Percentiles rank a stretch among this genome's conserved stretches.
Evolutionary conservation across 1,140 invertebrate genomes (phyloP).

Genomic region (Oscheius sp.): DNA sequence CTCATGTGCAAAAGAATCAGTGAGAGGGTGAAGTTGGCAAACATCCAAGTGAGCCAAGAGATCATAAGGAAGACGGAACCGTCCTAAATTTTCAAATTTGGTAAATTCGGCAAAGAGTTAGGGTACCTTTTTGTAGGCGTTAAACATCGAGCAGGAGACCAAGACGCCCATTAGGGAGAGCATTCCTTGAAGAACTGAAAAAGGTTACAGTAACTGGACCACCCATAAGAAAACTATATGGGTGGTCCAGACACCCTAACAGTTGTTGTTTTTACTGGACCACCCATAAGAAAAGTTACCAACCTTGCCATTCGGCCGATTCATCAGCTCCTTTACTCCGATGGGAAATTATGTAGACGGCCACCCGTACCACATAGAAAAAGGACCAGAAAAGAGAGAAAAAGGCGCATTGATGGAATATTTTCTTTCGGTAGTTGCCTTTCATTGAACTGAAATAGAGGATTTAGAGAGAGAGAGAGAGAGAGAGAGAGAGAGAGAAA

Average conservation of each 20-base stretch:
- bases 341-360: neutral
- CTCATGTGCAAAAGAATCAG: neutral
- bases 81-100: neutral
- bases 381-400: conserved; percentile 4
- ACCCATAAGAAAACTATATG: too few relatives aligned
- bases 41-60: conserved; percentile 1
- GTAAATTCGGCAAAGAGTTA: neutral
- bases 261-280: too few relatives aligned
- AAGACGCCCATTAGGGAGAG: neutral
- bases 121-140: conserved; percentile 2
- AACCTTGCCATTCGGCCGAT: neutral
- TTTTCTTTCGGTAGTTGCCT: neutral
- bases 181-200: neutral
- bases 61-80: neutral
- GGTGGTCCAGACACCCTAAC: too few relatives aligned
- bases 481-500: neutral
- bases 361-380: neutral
- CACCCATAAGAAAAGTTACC: neutral
- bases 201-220: too few relatives aligned
- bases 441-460: neutral
- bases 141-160: conserved; percentile 3
- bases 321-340: neutral
- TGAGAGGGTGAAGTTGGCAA: neutral
- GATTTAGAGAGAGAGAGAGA: neutral
- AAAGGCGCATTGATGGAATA: neutral